These are phyloP conservation scores for Meloidogyne hapla DNA, from an alignment of 1,140 invertebrate genomes.

Conservation along the genomic window DNA sequence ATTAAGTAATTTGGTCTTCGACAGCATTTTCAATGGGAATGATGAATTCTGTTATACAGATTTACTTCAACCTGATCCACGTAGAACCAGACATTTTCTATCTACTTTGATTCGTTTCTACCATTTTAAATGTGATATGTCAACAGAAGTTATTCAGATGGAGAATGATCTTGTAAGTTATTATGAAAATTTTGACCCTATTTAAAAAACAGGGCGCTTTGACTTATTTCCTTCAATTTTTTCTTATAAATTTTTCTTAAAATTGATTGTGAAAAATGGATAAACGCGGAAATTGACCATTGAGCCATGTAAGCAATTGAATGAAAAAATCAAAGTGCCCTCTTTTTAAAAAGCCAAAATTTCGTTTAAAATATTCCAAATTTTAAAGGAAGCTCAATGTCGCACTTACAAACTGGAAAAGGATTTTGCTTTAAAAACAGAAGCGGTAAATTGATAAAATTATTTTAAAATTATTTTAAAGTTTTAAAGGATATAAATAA, in stretches of 20 bases:
- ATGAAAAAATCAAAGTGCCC: too few relatives aligned
- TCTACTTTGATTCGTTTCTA: conserved; percentile 32
- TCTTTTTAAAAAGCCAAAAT: neutral
- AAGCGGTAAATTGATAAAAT: neutral
- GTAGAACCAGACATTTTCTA: conserved; percentile 7
- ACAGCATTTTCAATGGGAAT: conserved; percentile 27
- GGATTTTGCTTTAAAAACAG: conserved; percentile 8
- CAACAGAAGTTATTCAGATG: conserved; percentile 4
- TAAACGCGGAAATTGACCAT: too few relatives aligned
- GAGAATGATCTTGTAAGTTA: conserved; percentile 33
- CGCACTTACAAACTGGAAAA: conserved; percentile 19
- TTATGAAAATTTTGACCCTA: neutral
- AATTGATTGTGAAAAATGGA: too few relatives aligned
- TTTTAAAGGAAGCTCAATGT: conserved; percentile 19
- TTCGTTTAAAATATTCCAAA: neutral
- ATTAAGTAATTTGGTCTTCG: conserved; percentile 29
- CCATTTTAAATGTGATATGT: conserved; percentile 27
- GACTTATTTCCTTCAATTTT: too few relatives aligned
- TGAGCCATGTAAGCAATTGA: too few relatives aligned
- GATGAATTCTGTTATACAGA: conserved; percentile 31
- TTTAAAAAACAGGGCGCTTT: too few relatives aligned
- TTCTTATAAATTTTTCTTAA: too few relatives aligned
- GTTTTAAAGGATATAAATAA: neutral
- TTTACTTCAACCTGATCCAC: conserved; percentile 26
- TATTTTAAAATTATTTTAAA: neutral